phyloP scores from a whole-genome alignment of 2,888 invertebrate genomes.

The Tetragnatha montana region DNA sequence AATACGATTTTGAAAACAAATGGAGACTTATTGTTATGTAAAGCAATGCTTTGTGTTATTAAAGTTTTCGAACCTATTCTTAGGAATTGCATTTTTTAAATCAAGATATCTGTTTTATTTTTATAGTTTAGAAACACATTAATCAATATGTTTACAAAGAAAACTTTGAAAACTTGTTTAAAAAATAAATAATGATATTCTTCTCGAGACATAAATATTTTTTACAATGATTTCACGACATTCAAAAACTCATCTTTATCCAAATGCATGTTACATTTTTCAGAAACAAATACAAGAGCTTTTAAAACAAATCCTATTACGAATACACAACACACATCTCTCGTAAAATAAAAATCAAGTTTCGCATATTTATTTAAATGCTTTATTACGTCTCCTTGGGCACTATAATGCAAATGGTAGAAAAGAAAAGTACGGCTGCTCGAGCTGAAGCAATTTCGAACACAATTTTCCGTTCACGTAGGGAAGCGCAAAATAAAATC shows the following conservation, averaged over 20 bases:
- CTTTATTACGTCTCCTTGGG: neutral
- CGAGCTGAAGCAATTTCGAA: neutral
- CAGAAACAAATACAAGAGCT: neutral
- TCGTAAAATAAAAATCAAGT: neutral
- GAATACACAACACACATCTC: neutral
- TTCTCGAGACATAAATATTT: neutral
- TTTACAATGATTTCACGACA: neutral
- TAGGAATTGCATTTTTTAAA: too few relatives aligned
- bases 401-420: neutral
- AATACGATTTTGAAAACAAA: too few relatives aligned
- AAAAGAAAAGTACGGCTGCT: neutral
- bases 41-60: too few relatives aligned
- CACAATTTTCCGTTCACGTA: neutral
- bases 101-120: too few relatives aligned
- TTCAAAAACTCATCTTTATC: neutral
- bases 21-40: too few relatives aligned
- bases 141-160: too few relatives aligned
- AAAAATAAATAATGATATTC: too few relatives aligned
- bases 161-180: too few relatives aligned
- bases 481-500: neutral
- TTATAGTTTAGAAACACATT: too few relatives aligned
- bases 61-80: too few relatives aligned
- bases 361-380: neutral
- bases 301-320: neutral
- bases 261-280: neutral